Conservation (phyloP, 1,140 invertebrate species). For the Papilio dardanus region DNA sequence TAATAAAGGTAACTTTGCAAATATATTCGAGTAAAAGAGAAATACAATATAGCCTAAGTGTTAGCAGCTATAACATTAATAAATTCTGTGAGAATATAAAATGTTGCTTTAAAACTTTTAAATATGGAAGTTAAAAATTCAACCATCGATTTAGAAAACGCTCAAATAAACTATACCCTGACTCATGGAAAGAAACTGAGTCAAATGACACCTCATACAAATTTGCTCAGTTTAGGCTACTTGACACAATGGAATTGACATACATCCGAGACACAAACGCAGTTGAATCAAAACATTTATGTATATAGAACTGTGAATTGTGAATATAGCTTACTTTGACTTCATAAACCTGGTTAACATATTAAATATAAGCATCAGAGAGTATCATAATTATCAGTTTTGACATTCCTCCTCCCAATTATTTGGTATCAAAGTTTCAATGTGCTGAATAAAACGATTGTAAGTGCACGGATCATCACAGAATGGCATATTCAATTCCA, state of each 20-base stretch:
- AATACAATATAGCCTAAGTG: not conserved
- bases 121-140: not conserved
- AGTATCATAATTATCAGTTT: conserved; percentile 46
- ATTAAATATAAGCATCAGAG: not conserved
- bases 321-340: not conserved
- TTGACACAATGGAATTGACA: not conserved
- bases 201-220: too few species aligned
- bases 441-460: conserved; percentile 54
- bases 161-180: too few species aligned
- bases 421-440: conserved; percentile 59
- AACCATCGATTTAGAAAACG: not conserved
- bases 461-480: conserved; percentile 72
- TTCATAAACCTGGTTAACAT: not conserved
- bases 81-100: not conserved
- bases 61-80: not conserved
- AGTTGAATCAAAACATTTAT: not conserved
- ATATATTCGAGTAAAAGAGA: conserved; percentile 2
- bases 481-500: conserved; percentile 70
- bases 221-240: too few species aligned
- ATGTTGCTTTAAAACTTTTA: not conserved
- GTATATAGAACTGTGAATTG: too few species aligned
- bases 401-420: conserved; percentile 74
- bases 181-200: not conserved
- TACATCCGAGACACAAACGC: not conserved
- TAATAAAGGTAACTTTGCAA: not conserved